Conservation (phyloP, 30 jellyfish, hydroid and myxozoan genomes). For the Nemopilema nomurai region DNA sequence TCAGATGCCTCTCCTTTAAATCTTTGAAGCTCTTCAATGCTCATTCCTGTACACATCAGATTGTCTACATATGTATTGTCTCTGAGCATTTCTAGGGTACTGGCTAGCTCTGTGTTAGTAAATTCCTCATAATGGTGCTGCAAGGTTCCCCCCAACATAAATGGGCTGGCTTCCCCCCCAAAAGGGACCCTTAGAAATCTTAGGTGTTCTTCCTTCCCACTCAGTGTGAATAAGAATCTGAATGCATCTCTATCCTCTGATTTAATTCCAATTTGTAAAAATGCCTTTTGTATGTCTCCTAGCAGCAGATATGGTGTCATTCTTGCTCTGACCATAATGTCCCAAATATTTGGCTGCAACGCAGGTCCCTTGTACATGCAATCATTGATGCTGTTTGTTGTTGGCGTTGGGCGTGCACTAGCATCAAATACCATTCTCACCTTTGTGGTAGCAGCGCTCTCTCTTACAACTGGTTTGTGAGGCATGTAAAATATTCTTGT, state of each 20-base stretch:
- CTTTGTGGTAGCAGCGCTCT: slow-evolving; percentile 33
- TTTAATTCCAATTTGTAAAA: slow-evolving; percentile 35
- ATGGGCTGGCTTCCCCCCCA: slow-evolving; percentile 58
- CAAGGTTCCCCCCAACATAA: slow-evolving; percentile 11
- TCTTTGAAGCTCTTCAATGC: not conserved
- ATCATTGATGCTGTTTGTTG: slow-evolving; percentile 24
- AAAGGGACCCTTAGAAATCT: slow-evolving; percentile 51
- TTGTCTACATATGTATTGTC: slow-evolving; percentile 21
- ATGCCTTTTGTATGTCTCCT: slow-evolving; percentile 48
- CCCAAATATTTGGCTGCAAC: slow-evolving; percentile 61
- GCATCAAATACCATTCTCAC: slow-evolving; percentile 49
- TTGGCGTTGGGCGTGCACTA: slow-evolving; percentile 19
- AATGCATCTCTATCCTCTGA: slow-evolving; percentile 62
- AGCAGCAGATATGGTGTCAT: slow-evolving; percentile 33
- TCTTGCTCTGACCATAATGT: slow-evolving; percentile 58
- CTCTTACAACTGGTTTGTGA: slow-evolving; percentile 56
- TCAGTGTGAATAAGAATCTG: slow-evolving; percentile 47
- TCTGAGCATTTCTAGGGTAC: not conserved
- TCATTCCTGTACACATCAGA: slow-evolving; percentile 16
- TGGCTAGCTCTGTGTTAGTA: not conserved
- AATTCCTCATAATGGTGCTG: slow-evolving; percentile 20
- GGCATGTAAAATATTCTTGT: slow-evolving; percentile 41
- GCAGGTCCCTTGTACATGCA: slow-evolving; percentile 40
- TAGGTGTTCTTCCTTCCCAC: slow-evolving; percentile 21
- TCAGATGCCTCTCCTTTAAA: slow-evolving; percentile 29